A percentile compares a stretch with the other conserved stretches of the same genome.
Conservation (phyloP, 2,888 invertebrate genomes). For the Chloromyia formosa region DNA sequence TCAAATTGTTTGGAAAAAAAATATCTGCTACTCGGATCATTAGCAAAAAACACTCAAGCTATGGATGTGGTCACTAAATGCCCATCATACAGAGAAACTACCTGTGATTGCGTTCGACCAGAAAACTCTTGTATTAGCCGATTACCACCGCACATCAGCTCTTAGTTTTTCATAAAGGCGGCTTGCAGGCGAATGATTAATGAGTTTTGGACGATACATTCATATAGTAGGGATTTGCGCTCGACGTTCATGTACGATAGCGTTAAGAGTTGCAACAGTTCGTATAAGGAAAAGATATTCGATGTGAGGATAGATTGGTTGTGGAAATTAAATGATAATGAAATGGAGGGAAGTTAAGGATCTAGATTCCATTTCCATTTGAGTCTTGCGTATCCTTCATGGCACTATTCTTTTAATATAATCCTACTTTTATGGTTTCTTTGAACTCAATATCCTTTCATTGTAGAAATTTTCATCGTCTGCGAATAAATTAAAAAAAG, state of each 20-base stretch:
- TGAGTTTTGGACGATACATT: conserved; percentile 30
- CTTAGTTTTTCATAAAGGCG: conserved; percentile 37
- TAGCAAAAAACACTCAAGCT: conserved; percentile 3
- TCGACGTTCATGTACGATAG: neutral
- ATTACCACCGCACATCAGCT: conserved; percentile 5
- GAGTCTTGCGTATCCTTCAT: too few relatives aligned
- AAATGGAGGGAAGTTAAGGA: too few relatives aligned
- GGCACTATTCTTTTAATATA: too few relatives aligned
- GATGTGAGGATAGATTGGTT: too few relatives aligned
- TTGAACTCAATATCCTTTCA: too few relatives aligned
- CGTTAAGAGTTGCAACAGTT: conserved; percentile 2
- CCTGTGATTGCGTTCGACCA: conserved; percentile 12
- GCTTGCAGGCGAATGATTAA: conserved; percentile 31
- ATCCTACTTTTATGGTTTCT: too few relatives aligned
- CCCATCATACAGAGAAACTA: conserved; percentile 27
- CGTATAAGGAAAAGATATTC: too few relatives aligned
- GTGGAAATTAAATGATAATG: too few relatives aligned
- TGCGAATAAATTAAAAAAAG: too few relatives aligned
- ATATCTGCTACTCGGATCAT: neutral
- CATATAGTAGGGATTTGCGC: neutral
- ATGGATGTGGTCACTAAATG: conserved; percentile 28
- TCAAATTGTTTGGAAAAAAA: conserved; percentile 23
- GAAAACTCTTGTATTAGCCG: conserved; percentile 14
- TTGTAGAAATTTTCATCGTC: too few relatives aligned
- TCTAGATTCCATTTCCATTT: too few relatives aligned